phyloP scores from a whole-genome alignment of 2,888 invertebrate genomes.

The Dusona sp. region DNA sequence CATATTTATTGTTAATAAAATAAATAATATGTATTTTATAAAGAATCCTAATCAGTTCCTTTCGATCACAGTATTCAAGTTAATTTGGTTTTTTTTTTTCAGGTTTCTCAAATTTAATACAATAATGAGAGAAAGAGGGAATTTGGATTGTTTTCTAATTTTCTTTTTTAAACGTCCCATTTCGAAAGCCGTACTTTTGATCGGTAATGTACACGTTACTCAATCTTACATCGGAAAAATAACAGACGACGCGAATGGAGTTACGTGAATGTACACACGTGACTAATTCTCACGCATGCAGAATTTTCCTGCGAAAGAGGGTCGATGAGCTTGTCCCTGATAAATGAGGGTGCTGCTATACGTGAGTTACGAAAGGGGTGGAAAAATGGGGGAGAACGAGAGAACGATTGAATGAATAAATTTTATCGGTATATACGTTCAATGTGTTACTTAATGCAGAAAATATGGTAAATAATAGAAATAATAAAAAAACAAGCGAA shows the following conservation, averaged over 20 bases:
- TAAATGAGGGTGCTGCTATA: not conserved
- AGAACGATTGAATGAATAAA: not conserved
- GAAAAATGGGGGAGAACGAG: not conserved
- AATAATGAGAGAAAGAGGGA: not conserved
- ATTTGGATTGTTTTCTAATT: not conserved
- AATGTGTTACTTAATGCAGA: not conserved
- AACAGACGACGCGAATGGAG: not conserved
- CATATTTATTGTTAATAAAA: not conserved
- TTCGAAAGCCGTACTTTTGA: not conserved
- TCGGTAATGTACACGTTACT: slow-evolving; percentile 10
- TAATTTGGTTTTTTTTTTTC: not conserved
- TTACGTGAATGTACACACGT: slow-evolving; percentile 22
- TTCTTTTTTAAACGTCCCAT: not conserved
- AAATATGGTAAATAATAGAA: not conserved
- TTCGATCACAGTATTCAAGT: not conserved
- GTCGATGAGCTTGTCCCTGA: slow-evolving; percentile 19
- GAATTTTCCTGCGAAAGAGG: slow-evolving; percentile 12
- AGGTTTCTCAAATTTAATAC: not conserved
- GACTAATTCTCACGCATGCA: slow-evolving; percentile 33
- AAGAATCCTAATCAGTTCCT: not conserved
- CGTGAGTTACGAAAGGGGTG: not conserved
- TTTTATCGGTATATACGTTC: not conserved
- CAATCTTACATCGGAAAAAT: slow-evolving; percentile 6
- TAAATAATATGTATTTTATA: not conserved
- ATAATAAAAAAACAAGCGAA: not conserved